phyloP scores from a whole-genome alignment of 2,113 vertebrate species.

The Leucopsar rothschildi region DNA sequence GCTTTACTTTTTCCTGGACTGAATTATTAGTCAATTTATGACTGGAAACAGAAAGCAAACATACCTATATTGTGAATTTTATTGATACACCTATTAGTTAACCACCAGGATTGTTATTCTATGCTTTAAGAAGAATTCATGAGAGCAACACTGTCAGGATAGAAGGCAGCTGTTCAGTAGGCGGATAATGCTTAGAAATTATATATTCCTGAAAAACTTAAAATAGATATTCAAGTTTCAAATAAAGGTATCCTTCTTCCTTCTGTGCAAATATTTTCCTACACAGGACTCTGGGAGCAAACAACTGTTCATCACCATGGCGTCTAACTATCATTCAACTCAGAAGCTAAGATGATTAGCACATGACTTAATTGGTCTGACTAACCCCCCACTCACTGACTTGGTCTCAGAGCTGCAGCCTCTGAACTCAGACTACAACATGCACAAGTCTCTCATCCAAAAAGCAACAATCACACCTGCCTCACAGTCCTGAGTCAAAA shows the following conservation, averaged over 20 bases:
- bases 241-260: constrained; percentile 38
- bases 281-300: constrained; percentile 1
- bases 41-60: constrained; percentile 5
- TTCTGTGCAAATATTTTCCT: constrained; percentile 49
- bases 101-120: background rate
- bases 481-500: background rate
- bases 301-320: background rate
- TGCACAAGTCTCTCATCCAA: background rate
- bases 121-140: constrained; percentile 14
- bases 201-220: constrained; percentile 46
- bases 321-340: background rate
- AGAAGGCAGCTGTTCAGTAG: constrained; percentile 65
- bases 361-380: background rate
- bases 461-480: background rate
- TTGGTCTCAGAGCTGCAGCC: background rate
- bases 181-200: constrained; percentile 53
- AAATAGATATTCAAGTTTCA: constrained; percentile 58
- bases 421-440: background rate
- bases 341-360: background rate
- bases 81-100: constrained; percentile 20
- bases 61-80: background rate
- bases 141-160: background rate
- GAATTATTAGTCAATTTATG: background rate
- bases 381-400: background rate
- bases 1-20: background rate